phyloP scores from a whole-genome alignment of 2,113 vertebrate genomes.

The Shinisaurus crocodilurus region DNA sequence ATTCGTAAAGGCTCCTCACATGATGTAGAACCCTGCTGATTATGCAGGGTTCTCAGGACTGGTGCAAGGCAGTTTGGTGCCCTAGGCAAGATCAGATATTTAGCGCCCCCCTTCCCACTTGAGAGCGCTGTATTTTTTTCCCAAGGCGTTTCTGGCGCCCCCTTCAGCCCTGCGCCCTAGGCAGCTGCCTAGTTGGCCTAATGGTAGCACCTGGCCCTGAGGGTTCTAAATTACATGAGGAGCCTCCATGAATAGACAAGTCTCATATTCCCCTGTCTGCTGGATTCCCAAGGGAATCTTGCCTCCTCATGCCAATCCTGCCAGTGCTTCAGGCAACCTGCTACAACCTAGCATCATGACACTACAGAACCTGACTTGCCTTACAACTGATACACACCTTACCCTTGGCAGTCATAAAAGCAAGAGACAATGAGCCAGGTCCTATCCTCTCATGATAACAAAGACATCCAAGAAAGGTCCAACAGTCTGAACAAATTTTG shows the following conservation, averaged over 20 bases:
- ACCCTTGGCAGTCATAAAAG: constrained; percentile 10
- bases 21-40: not conserved
- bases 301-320: not conserved
- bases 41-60: no score
- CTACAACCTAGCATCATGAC: not conserved
- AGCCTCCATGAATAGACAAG: no score
- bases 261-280: not conserved
- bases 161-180: no score
- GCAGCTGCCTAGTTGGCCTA: no score
- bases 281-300: not conserved
- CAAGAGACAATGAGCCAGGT: not conserved
- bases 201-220: no score
- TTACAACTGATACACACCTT: not conserved
- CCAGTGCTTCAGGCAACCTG: not conserved
- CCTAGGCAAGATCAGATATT: no score
- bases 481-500: not conserved
- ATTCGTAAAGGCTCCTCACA: not conserved
- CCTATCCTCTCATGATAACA: constrained; percentile 4
- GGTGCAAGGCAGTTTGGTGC: no score
- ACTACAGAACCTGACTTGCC: not conserved
- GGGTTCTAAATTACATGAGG: not conserved
- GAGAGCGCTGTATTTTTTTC: no score
- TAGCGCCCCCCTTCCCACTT: no score
- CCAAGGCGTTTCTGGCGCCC: no score
- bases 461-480: not conserved